Conservation (phyloP, 2,113 vertebrate species). For the Thermophis baileyi region DNA sequence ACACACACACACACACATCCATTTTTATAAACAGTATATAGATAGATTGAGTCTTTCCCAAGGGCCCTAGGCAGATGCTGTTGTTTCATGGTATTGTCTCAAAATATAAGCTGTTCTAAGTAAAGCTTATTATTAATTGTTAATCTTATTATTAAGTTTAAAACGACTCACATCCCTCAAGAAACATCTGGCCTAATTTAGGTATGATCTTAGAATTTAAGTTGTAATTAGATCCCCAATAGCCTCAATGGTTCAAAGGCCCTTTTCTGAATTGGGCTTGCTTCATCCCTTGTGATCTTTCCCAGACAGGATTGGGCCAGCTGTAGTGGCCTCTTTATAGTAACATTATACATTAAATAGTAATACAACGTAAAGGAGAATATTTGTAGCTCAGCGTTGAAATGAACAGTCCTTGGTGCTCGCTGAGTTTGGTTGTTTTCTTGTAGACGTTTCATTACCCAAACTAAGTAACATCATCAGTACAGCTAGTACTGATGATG, state of each 20-base stretch:
- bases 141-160: no score
- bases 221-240: neutral
- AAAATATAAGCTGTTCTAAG: neutral
- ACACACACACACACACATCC: no score
- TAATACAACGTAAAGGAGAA: neutral
- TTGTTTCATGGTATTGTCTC: neutral
- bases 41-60: neutral
- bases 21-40: no score
- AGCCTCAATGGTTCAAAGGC: neutral
- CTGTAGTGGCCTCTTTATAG: neutral
- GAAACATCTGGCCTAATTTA: neutral
- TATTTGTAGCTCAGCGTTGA: no score
- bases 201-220: neutral
- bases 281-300: neutral
- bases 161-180: neutral
- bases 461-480: no score
- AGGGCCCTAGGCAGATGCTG: neutral
- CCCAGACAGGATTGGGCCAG: neutral
- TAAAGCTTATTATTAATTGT: neutral
- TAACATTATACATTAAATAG: neutral
- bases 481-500: no score
- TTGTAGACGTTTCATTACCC: no score
- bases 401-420: no score
- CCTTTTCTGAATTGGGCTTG: neutral
- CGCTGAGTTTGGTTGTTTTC: no score